Evolutionary conservation across 2,113 vertebrate genomes (phyloP), one percentile per base, ranked within the genome.

Genomic region (Pterocles burchelli): DNA sequence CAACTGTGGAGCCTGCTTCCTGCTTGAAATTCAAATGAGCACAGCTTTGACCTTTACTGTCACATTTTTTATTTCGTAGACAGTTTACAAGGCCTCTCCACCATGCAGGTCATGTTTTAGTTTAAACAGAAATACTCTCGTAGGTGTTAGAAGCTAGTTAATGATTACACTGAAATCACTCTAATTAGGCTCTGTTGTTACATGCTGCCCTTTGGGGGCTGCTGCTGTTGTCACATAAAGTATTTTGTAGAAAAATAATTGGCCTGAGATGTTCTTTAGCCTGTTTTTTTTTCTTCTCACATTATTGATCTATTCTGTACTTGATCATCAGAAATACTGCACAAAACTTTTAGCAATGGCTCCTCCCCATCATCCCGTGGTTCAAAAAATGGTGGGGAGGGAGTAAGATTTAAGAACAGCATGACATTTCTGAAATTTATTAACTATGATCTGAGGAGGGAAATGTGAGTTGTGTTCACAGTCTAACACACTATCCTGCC

Each of bases 51-150:
- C 98, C 98, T 98, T 98, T 98, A 95, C 98, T 98, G 98, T 98
- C 98, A 98, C 96, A 97, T 98, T 97, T 98, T 98, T 98, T 97
- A 98, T 98, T 97, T 98, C 93, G 22, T 94, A 96, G 98, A 98
- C 98, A 98, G 97, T 98, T 98, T 98, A 98, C 98, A 98, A 98
- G 98, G 98, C 97, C 97, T 97, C 97, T 98, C 97, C 96, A 96
- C 98, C 95, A 98, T 97, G 97, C 97, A 97, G 98, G 98, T 98
- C 98, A 98, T 98, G 98, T 98, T 98, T 98, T 98, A 98, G 97
- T 98, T 98, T 98, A 98, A 98, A 98, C 97, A 98, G 98, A 97
- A 98, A 98, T 97, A 97, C 93, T 98, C 98, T 98, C 79, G 25
- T 98, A 98, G 98, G 97, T 98, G 98, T 98, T 98, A 97, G 98